A percentile compares a stretch with the other conserved stretches of the same genome.
Conservation (phyloP, 2,888 invertebrate genomes). For the Yponomeuta sedellus region DNA sequence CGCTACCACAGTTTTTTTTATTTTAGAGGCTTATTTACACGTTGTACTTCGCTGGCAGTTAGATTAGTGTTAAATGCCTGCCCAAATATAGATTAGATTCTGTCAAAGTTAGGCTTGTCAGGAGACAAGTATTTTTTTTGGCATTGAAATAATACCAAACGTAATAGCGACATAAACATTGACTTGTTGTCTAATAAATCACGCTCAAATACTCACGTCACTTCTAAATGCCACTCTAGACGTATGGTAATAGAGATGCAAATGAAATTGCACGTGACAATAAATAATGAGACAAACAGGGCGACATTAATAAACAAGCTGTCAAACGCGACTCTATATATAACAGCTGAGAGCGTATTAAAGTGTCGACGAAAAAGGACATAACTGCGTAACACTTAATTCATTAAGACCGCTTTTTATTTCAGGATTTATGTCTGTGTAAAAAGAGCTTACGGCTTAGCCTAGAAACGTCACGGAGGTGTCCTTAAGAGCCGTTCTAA, state of each 20-base stretch:
- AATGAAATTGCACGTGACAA: constrained; percentile 8
- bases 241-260: constrained; percentile 2
- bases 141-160: too few species aligned
- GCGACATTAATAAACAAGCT: neutral
- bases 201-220: neutral
- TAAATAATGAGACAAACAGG: constrained; percentile 1
- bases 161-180: too few species aligned
- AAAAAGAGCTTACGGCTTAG: neutral
- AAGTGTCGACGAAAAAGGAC: neutral
- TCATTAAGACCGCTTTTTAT: neutral
- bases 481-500: neutral
- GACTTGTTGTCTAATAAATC: neutral
- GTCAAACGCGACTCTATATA: constrained; percentile 1
- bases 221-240: neutral
- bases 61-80: neutral
- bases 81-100: neutral
- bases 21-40: neutral
- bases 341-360: neutral
- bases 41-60: neutral
- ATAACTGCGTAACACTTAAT: neutral
- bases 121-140: too few species aligned
- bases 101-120: neutral
- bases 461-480: neutral
- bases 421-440: neutral
- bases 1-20: too few species aligned